Percentiles rank a stretch among this genome's conserved stretches.
Evolutionary conservation across 2,888 invertebrate species (phyloP).

Genomic region (Euspilapteryx auroguttella): DNA sequence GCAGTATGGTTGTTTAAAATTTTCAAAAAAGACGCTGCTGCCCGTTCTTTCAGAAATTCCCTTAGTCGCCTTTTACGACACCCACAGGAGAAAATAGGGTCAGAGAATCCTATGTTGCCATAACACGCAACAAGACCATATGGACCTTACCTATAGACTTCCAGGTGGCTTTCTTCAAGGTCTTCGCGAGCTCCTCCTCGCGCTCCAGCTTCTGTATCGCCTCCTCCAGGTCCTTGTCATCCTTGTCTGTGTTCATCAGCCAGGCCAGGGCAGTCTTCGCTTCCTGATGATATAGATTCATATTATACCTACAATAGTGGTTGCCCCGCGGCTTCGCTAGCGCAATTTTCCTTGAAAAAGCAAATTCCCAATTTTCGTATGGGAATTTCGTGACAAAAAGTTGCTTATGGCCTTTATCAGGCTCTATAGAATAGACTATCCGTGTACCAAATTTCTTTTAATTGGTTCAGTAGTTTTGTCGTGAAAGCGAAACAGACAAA

Average conservation of each 20-base stretch:
- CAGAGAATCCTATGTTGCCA: not conserved
- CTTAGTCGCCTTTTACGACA: not conserved
- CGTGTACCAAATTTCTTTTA: too few species aligned
- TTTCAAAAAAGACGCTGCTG: not conserved
- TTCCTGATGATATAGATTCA: constrained; percentile 20
- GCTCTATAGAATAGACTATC: too few species aligned
- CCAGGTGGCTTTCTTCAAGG: constrained; percentile 37
- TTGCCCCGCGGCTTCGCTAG: too few species aligned
- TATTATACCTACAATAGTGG: too few species aligned
- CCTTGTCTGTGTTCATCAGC: constrained; percentile 34
- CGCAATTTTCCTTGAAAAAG: too few species aligned
- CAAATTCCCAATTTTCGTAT: too few species aligned
- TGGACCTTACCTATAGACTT: constrained; percentile 29
- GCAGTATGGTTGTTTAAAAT: not conserved
- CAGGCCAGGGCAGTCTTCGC: constrained; percentile 36
- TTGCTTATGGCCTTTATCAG: too few species aligned
- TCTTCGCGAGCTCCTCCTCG: constrained; percentile 32
- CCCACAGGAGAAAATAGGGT: too few species aligned
- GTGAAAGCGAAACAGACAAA: too few species aligned
- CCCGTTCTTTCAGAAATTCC: not conserved
- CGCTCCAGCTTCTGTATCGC: constrained; percentile 33
- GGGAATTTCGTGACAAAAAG: too few species aligned
- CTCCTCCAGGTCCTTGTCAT: constrained; percentile 38
- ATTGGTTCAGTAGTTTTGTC: too few species aligned
- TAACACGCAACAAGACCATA: not conserved